Conservation (phyloP, 2,797 vertebrate species). For the Clarias pachynema region DNA sequence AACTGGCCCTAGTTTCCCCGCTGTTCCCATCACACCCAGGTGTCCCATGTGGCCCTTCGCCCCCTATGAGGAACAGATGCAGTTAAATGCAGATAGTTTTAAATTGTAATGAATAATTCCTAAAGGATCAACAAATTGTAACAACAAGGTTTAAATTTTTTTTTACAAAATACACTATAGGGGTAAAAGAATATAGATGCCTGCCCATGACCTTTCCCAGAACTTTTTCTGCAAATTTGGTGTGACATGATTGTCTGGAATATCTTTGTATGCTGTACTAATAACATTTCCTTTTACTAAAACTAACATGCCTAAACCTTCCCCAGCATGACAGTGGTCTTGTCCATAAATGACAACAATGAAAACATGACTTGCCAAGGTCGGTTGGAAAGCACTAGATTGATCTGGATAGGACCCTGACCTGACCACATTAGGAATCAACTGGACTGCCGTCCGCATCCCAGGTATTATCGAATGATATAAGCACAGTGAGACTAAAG, state of each 20-base stretch:
- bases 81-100: not conserved
- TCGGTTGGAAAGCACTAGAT: too few species aligned
- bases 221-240: not conserved
- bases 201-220: not conserved
- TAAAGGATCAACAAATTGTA: not conserved
- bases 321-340: not conserved
- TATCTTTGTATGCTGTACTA: not conserved
- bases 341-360: not conserved
- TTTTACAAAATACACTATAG: not conserved
- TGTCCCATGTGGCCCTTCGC: slow-evolving; percentile 91
- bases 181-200: not conserved
- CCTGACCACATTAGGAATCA: not conserved
- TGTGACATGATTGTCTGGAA: not conserved
- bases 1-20: slow-evolving; percentile 85
- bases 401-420: not conserved
- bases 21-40: slow-evolving; percentile 87
- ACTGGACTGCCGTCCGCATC: not conserved
- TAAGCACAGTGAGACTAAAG: not conserved
- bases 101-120: not conserved
- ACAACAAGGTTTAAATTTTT: not conserved
- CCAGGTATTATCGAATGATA: not conserved
- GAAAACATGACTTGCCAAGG: not conserved
- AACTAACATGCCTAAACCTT: not conserved
- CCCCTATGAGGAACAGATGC: slow-evolving; percentile 74
- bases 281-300: not conserved